These are phyloP conservation scores for Hyposoter didymator DNA, from an alignment of 2,888 invertebrate species.

Conservation along the genomic window DNA sequence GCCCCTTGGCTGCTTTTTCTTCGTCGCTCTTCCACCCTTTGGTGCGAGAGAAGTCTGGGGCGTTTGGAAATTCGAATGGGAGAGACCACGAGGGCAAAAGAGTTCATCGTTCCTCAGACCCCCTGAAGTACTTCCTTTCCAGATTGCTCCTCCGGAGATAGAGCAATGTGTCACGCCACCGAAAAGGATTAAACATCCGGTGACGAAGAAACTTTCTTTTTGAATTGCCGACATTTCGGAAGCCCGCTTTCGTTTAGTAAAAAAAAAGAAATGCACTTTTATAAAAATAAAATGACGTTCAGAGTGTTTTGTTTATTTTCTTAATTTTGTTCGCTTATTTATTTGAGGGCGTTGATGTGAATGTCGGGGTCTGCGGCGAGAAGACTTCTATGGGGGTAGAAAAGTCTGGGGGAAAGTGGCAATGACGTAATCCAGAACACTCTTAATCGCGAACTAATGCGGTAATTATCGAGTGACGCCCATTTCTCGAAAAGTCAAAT, in stretches of 20 bases:
- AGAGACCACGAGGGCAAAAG: slow-evolving; percentile 6
- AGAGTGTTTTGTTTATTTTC: not conserved
- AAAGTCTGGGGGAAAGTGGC: slow-evolving; percentile 20
- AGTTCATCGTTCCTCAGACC: slow-evolving; percentile 32
- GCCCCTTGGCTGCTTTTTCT: slow-evolving; percentile 31
- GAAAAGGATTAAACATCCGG: slow-evolving; percentile 69
- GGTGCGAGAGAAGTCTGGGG: slow-evolving; percentile 34
- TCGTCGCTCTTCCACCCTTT: slow-evolving; percentile 42
- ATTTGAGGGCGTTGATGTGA: not conserved
- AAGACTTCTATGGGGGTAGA: slow-evolving; percentile 26
- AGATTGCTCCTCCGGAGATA: slow-evolving; percentile 51
- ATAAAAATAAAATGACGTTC: not conserved
- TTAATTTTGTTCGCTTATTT: not conserved
- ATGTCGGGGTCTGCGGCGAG: not conserved
- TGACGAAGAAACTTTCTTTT: slow-evolving; percentile 34
- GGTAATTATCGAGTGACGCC: slow-evolving; percentile 54
- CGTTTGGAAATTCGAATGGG: slow-evolving; percentile 23
- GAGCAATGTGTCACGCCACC: slow-evolving; percentile 56
- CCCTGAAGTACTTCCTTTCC: slow-evolving; percentile 57
- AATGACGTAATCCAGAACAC: slow-evolving; percentile 67
- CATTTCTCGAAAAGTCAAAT: slow-evolving; percentile 30
- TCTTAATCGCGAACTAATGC: slow-evolving; percentile 60
- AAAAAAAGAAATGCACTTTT: not conserved
- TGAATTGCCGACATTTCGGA: slow-evolving; percentile 20
- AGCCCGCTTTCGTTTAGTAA: not conserved